Conservation (phyloP, 2,888 invertebrate genomes). For the Tetrapedia diversipes region DNA sequence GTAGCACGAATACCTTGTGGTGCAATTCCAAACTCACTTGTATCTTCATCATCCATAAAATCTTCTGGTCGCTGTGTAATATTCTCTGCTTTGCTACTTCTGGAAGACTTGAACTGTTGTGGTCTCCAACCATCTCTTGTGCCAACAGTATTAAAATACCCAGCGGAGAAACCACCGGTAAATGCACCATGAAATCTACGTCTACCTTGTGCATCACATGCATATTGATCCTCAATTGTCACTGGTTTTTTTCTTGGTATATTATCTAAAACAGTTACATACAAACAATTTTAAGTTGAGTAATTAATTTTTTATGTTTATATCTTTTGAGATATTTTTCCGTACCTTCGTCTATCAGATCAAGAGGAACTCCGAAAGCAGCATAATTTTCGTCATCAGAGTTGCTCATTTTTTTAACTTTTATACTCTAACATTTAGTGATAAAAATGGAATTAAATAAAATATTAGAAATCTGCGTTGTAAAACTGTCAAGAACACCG, state of each 20-base stretch:
- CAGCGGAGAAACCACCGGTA: constrained; percentile 99
- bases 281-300: neutral
- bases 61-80: constrained; percentile 91
- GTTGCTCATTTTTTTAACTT: constrained; percentile 74
- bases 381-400: constrained; percentile 87
- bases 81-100: constrained; percentile 87
- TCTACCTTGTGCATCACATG: constrained; percentile 93
- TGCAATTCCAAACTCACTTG: constrained; percentile 97
- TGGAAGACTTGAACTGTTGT: constrained; percentile 94
- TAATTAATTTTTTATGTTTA: neutral
- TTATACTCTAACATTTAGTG: neutral
- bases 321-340: neutral
- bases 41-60: constrained; percentile 99
- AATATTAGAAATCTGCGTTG: neutral
- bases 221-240: constrained; percentile 93
- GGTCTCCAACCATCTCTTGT: constrained; percentile 98
- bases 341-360: constrained; percentile 91
- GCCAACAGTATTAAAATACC: constrained; percentile 98
- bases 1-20: constrained; percentile 93
- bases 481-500: constrained; percentile 25
- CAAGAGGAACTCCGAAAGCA: constrained; percentile 91
- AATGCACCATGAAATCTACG: constrained; percentile 99
- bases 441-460: neutral
- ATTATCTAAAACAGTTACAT: constrained; percentile 85
- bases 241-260: constrained; percentile 92